These are phyloP conservation scores for Odontesthes bonariensis DNA, from an alignment of 2,113 vertebrate genomes.

Conservation along the genomic window DNA sequence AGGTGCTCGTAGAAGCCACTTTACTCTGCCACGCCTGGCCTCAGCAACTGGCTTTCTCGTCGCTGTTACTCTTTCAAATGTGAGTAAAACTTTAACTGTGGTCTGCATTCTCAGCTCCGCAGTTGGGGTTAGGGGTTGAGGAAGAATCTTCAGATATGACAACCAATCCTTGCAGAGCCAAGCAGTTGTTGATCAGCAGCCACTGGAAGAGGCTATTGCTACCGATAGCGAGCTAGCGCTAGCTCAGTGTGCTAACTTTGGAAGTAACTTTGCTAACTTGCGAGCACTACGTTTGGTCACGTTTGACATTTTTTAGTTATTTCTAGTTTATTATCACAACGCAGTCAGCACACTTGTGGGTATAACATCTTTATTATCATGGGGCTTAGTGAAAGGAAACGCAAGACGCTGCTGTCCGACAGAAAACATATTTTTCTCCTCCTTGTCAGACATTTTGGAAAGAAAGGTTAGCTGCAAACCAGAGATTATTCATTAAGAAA, in stretches of 20 bases:
- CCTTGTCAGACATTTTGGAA: constrained; percentile 77
- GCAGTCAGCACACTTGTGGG: neutral
- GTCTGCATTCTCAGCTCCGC: fast-evolving
- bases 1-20: constrained; percentile 70
- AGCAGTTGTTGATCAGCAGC: neutral
- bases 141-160: neutral
- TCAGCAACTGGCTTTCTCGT: neutral
- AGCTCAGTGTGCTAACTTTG: constrained; percentile 47
- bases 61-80: constrained; percentile 19
- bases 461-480: constrained; percentile 8
- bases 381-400: constrained; percentile 45
- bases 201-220: constrained; percentile 29
- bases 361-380: neutral
- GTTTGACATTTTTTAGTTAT: neutral
- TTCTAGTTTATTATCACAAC: neutral
- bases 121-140: neutral
- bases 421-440: constrained; percentile 53
- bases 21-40: constrained; percentile 57
- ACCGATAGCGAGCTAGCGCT: constrained; percentile 58
- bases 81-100: constrained; percentile 38
- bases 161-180: neutral
- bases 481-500: neutral
- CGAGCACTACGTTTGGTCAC: too few relatives aligned
- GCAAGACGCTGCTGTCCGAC: constrained; percentile 32
- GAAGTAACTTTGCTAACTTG: constrained; percentile 44